Evolutionary conservation across 1,140 invertebrate genomes (phyloP).

Genomic region (Brachionus rotundiformis): DNA sequence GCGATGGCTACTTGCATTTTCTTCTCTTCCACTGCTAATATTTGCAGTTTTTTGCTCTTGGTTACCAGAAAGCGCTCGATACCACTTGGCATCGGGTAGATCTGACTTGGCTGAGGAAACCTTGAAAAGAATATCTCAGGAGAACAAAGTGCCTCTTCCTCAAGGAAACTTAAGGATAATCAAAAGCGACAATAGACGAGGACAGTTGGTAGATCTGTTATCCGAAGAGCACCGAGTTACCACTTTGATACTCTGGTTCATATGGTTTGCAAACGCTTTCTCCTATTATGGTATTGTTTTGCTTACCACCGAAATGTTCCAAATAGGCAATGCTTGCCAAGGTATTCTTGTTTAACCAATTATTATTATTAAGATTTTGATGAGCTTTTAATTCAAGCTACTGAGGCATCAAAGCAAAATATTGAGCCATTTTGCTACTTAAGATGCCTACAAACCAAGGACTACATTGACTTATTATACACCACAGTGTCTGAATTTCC

Average conservation of each 20-base stretch:
- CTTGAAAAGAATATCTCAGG: conserved; percentile 78
- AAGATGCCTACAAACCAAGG: conserved; percentile 76
- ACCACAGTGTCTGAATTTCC: conserved; percentile 93
- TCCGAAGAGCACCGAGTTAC: conserved; percentile 35
- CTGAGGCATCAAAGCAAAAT: conserved; percentile 37
- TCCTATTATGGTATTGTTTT: conserved; percentile 92
- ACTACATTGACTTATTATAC: conserved; percentile 89
- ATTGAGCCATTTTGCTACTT: conserved; percentile 68
- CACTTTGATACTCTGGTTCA: conserved; percentile 55
- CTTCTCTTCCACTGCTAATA: conserved; percentile 74
- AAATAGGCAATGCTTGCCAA: conserved; percentile 67
- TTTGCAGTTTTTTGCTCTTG: conserved; percentile 71
- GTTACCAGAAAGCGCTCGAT: conserved; percentile 88
- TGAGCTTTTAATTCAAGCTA: too few species aligned
- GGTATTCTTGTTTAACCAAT: conserved; percentile 58
- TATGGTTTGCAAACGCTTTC: conserved; percentile 87
- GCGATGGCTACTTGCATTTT: conserved; percentile 83
- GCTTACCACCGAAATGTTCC: conserved; percentile 90
- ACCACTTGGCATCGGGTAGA: conserved; percentile 79
- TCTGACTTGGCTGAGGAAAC: conserved; percentile 81
- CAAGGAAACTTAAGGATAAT: conserved; percentile 78
- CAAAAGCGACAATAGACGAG: conserved; percentile 63
- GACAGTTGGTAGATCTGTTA: conserved; percentile 41
- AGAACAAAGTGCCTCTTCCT: conserved; percentile 85
- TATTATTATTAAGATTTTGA: too few species aligned